A percentile compares a stretch with the other conserved stretches of the same genome.
These are phyloP conservation scores for Limnodromus scolopaceus DNA, from an alignment of 2,797 vertebrate species.

Conservation along the genomic window DNA sequence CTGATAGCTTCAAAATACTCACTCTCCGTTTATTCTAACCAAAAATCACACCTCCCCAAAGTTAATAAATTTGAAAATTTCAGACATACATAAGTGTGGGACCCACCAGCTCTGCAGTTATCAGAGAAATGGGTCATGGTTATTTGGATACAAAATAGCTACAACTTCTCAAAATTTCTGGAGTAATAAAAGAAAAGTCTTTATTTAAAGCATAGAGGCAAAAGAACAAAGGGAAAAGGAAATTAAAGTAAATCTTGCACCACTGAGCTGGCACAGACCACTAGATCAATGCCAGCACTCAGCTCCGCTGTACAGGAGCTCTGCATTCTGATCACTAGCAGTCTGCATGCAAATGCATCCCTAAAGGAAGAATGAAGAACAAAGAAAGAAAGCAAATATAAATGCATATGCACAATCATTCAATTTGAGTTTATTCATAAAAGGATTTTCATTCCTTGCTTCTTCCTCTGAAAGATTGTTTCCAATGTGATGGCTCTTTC, in stretches of 20 bases:
- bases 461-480: constrained; percentile 25
- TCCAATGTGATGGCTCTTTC: not conserved
- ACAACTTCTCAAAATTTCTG: constrained; percentile 3
- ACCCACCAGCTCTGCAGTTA: not conserved
- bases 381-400: constrained; percentile 55
- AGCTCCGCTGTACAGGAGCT: not conserved
- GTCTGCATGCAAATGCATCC: constrained; percentile 46
- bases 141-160: constrained; percentile 27
- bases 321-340: constrained; percentile 58
- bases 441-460: constrained; percentile 3
- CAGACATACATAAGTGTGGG: not conserved
- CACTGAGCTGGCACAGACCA: constrained; percentile 64
- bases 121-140: not conserved
- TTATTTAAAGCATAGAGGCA: constrained; percentile 47
- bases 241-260: constrained; percentile 73
- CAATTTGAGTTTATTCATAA: constrained; percentile 48
- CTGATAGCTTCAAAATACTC: not conserved
- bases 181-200: constrained; percentile 15
- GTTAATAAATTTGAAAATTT: not conserved
- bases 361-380: constrained; percentile 63
- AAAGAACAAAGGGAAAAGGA: constrained; percentile 66
- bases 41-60: not conserved
- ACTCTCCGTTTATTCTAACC: not conserved
- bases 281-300: constrained; percentile 67
- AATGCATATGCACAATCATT: constrained; percentile 50